phyloP scores from a whole-genome alignment of 2,797 vertebrate genomes.

The Tangara arthus region DNA sequence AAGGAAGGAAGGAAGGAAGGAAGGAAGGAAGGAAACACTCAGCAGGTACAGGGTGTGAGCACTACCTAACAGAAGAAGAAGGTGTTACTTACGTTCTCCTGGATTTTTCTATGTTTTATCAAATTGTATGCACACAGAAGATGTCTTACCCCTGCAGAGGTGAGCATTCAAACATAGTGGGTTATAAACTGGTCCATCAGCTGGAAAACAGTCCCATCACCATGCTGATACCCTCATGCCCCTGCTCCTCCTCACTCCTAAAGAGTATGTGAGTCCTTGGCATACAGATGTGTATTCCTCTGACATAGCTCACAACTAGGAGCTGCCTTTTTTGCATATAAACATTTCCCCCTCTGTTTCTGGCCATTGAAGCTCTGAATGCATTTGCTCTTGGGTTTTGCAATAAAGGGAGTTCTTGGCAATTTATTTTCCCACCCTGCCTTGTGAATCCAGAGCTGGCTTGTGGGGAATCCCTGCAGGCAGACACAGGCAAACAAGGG shows the following conservation, averaged over 20 bases:
- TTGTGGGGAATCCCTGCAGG: neutral
- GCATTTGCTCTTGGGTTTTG: neutral
- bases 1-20: neutral
- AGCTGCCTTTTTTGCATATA: neutral
- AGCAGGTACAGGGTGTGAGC: neutral
- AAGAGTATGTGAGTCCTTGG: fast-evolving
- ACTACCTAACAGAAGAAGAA: neutral
- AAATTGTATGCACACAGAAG: neutral
- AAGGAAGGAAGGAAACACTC: neutral
- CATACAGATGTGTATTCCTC: neutral
- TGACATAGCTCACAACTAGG: neutral
- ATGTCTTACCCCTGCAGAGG: neutral
- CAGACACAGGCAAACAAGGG: neutral
- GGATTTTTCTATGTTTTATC: neutral
- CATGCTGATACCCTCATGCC: neutral
- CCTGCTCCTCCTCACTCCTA: neutral
- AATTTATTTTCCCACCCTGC: neutral
- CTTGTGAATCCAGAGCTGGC: neutral
- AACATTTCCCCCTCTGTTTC: neutral
- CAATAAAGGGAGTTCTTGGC: neutral
- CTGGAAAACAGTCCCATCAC: neutral
- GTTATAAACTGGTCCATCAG: neutral
- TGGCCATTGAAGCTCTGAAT: neutral
- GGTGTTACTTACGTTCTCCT: neutral
- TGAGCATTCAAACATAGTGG: neutral